These are phyloP conservation scores for Cacoxenus indagator DNA, from an alignment of 2,888 invertebrate genomes.

Conservation along the genomic window DNA sequence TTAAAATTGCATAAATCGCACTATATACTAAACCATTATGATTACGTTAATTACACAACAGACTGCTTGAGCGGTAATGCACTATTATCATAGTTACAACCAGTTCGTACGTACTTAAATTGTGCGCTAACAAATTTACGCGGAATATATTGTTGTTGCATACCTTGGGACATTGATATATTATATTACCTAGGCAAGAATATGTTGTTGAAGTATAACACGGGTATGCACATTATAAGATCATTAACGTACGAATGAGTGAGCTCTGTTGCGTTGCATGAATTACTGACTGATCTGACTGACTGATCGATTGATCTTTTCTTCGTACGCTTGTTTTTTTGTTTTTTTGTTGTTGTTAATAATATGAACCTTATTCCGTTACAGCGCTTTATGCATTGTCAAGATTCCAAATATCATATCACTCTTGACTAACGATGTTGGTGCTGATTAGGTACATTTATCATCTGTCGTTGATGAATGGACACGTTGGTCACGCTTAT, in stretches of 20 bases:
- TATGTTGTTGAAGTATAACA: neutral
- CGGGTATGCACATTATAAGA: conserved; percentile 48
- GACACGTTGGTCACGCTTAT: conserved; percentile 58
- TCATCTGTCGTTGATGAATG: conserved; percentile 34
- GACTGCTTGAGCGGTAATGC: neutral
- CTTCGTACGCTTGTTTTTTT: neutral
- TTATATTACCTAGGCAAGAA: neutral
- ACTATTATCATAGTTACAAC: neutral
- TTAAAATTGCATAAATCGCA: neutral
- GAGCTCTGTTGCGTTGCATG: too few species aligned
- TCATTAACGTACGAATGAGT: conserved; percentile 47
- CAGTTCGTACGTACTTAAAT: neutral
- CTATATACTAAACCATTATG: too few species aligned
- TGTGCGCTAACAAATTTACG: neutral
- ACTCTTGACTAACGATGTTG: neutral
- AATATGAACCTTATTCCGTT: too few species aligned
- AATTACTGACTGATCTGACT: too few species aligned
- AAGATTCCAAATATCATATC: too few species aligned
- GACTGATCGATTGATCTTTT: conserved; percentile 50
- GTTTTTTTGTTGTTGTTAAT: neutral
- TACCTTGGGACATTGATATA: neutral
- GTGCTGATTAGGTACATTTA: neutral
- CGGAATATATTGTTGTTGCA: neutral
- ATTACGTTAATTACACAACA: too few species aligned
- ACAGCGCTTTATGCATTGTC: too few species aligned